Evolutionary conservation across 2,888 invertebrate genomes (phyloP).

Genomic region (Carabus problematicus): DNA sequence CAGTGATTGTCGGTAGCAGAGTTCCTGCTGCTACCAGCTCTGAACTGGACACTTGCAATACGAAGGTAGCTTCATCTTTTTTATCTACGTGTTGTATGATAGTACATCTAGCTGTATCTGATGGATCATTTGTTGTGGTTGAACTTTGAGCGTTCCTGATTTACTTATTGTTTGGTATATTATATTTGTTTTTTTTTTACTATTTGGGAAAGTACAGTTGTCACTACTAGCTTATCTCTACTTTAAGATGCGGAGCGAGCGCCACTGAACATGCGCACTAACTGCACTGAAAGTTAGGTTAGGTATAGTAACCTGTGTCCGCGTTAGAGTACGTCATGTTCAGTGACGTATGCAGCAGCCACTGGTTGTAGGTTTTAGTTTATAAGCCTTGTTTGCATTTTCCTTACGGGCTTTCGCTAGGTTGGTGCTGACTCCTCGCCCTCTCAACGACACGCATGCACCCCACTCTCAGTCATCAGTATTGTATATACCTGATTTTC

Average conservation of each 20-base stretch:
- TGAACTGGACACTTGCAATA: conserved; percentile 28
- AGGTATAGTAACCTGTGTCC: conserved; percentile 4
- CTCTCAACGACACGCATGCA: conserved; percentile 6
- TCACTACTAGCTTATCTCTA: conserved; percentile 42
- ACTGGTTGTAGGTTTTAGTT: conserved; percentile 41
- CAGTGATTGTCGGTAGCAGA: conserved; percentile 29
- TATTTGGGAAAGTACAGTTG: conserved; percentile 41
- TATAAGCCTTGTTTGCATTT: conserved; percentile 29
- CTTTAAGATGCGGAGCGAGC: conserved; percentile 34
- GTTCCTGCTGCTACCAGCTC: conserved; percentile 8
- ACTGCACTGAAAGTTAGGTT: not conserved
- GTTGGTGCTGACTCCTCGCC: conserved; percentile 1
- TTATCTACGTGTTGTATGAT: conserved; percentile 36
- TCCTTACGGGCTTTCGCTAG: conserved; percentile 21
- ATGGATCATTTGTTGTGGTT: conserved; percentile 37
- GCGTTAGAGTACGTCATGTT: not conserved
- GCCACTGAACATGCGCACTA: no score
- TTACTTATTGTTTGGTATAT: conserved; percentile 40
- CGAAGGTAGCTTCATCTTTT: conserved; percentile 35
- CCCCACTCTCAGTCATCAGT: not conserved
- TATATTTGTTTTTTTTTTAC: conserved; percentile 36
- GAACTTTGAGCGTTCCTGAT: conserved; percentile 31
- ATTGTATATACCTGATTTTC: not conserved
- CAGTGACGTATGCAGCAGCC: conserved; percentile 12
- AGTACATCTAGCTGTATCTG: conserved; percentile 23